phyloP scores from a whole-genome alignment of 2,888 invertebrate species.

The Apeira syringaria region DNA sequence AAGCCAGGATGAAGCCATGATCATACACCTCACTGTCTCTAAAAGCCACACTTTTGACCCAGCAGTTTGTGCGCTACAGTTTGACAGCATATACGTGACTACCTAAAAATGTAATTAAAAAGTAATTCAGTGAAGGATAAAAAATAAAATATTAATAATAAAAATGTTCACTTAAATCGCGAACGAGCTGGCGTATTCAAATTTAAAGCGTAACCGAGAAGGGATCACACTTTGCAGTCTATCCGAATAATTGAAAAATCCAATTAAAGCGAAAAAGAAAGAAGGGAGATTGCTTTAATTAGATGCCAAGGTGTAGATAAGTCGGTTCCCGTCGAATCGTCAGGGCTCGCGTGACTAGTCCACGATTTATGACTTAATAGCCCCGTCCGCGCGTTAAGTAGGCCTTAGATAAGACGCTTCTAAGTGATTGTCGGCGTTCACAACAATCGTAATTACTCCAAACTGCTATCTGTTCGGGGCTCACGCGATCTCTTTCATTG shows the following conservation, averaged over 20 bases:
- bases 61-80: too few relatives aligned
- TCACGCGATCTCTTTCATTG: constrained; percentile 78
- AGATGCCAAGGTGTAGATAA: constrained; percentile 73
- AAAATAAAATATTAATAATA: too few relatives aligned
- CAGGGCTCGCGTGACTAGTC: constrained; percentile 75
- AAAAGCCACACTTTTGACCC: too few relatives aligned
- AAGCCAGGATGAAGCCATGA: too few relatives aligned
- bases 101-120: too few relatives aligned
- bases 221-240: constrained; percentile 36
- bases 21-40: too few relatives aligned
- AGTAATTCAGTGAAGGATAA: too few relatives aligned
- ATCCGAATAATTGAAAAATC: constrained; percentile 46
- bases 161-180: constrained; percentile 17
- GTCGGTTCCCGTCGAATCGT: constrained; percentile 70
- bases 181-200: constrained; percentile 23
- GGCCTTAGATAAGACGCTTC: constrained; percentile 80
- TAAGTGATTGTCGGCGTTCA: constrained; percentile 83
- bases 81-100: too few relatives aligned
- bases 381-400: constrained; percentile 77
- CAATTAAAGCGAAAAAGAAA: constrained; percentile 43
- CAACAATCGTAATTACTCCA: constrained; percentile 83
- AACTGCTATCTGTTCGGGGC: constrained; percentile 72
- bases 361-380: constrained; percentile 83
- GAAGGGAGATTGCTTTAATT: constrained; percentile 64
- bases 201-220: neutral